phyloP scores from a whole-genome alignment of 2,888 invertebrate species.

The Atethmia centrago region DNA sequence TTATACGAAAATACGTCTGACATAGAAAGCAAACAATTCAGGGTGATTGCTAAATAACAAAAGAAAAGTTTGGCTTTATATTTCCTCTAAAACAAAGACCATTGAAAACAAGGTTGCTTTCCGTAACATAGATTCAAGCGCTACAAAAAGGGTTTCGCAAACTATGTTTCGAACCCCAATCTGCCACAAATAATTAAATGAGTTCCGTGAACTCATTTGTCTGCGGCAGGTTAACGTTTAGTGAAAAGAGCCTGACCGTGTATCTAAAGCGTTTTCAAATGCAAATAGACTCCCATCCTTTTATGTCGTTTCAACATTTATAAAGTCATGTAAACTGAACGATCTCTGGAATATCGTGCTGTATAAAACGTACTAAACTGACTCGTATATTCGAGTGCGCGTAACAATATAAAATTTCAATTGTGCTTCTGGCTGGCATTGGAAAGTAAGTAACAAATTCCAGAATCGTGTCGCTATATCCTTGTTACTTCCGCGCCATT shows the following conservation, averaged over 20 bases:
- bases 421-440: slow-evolving; percentile 74
- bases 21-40: slow-evolving; percentile 8
- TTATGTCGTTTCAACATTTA: slow-evolving; percentile 29
- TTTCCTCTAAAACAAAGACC: slow-evolving; percentile 47
- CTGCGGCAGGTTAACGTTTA: slow-evolving; percentile 50
- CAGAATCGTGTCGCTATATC: slow-evolving; percentile 83
- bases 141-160: slow-evolving; percentile 60
- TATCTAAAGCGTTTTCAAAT: slow-evolving; percentile 49
- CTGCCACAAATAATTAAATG: slow-evolving; percentile 65
- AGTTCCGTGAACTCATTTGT: slow-evolving; percentile 54
- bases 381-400: slow-evolving; percentile 33
- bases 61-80: slow-evolving; percentile 27
- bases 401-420: slow-evolving; percentile 74
- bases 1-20: neutral
- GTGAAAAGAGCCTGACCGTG: slow-evolving; percentile 45
- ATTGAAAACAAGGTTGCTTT: slow-evolving; percentile 39
- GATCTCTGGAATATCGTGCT: slow-evolving; percentile 25
- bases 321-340: slow-evolving; percentile 26
- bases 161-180: slow-evolving; percentile 61
- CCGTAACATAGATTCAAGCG: slow-evolving; percentile 47
- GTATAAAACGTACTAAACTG: slow-evolving; percentile 30
- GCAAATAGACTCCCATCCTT: slow-evolving; percentile 36
- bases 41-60: slow-evolving; percentile 16
- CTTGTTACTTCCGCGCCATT: slow-evolving; percentile 87
- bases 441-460: slow-evolving; percentile 83